These are phyloP conservation scores for Hiodon alosoides DNA, from an alignment of 2,113 vertebrate genomes.

Conservation along the genomic window DNA sequence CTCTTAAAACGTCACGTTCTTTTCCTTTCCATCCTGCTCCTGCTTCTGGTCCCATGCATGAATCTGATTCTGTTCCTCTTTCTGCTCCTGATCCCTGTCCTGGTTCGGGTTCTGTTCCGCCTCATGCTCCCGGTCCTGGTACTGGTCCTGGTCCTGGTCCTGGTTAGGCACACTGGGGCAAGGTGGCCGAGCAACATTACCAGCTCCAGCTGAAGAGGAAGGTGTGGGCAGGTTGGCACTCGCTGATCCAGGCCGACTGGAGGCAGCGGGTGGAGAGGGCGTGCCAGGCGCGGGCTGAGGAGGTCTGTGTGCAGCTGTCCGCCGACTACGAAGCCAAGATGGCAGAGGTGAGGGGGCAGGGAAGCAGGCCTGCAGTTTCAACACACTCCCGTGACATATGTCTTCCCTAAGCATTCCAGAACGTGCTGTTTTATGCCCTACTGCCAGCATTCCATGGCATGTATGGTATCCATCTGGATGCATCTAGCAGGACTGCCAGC, in stretches of 20 bases:
- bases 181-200: conserved; percentile 73
- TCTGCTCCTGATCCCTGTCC: not conserved
- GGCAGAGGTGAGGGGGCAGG: conserved; percentile 62
- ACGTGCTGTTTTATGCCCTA: too few relatives aligned
- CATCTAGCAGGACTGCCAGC: not conserved
- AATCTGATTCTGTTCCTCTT: not conserved
- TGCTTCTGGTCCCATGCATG: too few relatives aligned
- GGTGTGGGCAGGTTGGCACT: conserved; percentile 78
- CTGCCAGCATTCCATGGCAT: too few relatives aligned
- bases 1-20: too few relatives aligned
- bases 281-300: conserved; percentile 79
- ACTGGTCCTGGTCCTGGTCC: not conserved
- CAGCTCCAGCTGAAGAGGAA: conserved; percentile 74
- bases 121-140: not conserved
- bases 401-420: not conserved
- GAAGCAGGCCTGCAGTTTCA: not conserved
- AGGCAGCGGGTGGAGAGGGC: conserved; percentile 77
- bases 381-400: not conserved
- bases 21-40: too few relatives aligned
- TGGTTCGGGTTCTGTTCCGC: not conserved
- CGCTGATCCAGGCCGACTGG: conserved; percentile 69
- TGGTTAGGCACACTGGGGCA: conserved; percentile 65
- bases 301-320: conserved; percentile 80
- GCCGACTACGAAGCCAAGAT: conserved; percentile 77
- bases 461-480: too few relatives aligned